Conservation (phyloP, 2,113 vertebrate species). For the Sakesphorus luctuosus region DNA sequence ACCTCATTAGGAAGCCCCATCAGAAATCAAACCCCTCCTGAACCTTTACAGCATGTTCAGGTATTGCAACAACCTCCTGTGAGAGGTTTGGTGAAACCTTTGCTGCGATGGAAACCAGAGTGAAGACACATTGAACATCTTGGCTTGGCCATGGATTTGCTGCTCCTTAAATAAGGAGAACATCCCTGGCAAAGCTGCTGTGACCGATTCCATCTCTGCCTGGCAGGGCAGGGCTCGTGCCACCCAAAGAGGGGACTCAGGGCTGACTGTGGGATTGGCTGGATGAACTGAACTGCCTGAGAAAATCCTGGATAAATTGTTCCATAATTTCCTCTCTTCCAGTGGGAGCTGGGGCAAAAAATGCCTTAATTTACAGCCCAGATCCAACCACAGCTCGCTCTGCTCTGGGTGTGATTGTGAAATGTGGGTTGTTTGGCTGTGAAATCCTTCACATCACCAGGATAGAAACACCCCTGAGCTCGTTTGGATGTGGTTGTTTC, state of each 20-base stretch:
- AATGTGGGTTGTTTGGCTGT: neutral
- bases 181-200: neutral
- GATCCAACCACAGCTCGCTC: neutral
- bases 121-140: neutral
- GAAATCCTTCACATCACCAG: neutral
- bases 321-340: neutral
- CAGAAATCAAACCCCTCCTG: neutral
- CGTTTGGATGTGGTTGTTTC: neutral
- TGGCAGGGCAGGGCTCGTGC: neutral
- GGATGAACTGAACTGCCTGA: neutral
- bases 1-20: accelerated
- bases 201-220: accelerated
- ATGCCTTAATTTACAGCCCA: neutral
- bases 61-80: neutral
- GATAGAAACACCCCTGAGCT: neutral
- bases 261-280: neutral
- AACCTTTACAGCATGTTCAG: accelerated
- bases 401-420: neutral
- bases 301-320: neutral
- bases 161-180: neutral
- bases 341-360: neutral
- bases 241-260: accelerated
- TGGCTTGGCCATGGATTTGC: neutral
- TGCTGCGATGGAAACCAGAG: accelerated
- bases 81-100: neutral